Evolutionary conservation across 2,888 invertebrate species (phyloP).

Genomic region (Ceratothoa steindachneri): DNA sequence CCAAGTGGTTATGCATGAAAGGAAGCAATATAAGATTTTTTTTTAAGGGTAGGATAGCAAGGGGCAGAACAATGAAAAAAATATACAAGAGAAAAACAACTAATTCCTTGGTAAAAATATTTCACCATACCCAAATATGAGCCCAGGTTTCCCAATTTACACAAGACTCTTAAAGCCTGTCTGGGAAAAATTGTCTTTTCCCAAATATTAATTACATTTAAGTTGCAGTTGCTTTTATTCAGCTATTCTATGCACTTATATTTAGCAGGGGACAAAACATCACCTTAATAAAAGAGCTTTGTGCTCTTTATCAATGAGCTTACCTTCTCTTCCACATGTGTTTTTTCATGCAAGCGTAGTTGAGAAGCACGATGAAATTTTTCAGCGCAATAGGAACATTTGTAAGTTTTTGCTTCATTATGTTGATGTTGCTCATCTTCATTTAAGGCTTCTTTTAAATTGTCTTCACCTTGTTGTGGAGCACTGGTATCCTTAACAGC

Average conservation of each 20-base stretch:
- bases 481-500: not conserved
- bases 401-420: constrained; percentile 19
- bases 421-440: not conserved
- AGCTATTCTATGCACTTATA: not conserved
- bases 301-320: not conserved
- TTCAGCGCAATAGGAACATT: constrained; percentile 25
- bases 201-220: not conserved
- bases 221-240: not conserved
- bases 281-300: not conserved
- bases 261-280: not conserved
- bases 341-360: constrained; percentile 33
- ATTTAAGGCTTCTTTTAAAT: not conserved
- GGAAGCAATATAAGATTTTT: no score
- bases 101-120: no score
- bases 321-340: constrained; percentile 41
- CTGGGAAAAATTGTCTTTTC: no score
- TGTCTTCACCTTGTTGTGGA: not conserved
- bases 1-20: no score
- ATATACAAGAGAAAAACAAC: no score
- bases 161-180: no score
- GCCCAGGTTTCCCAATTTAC: no score
- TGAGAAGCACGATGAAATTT: constrained; percentile 30
- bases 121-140: no score
- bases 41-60: no score
- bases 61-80: no score